Base-by-base conservation (phyloP, 2,113 vertebrate genomes). In the Melanerpes formicivorus region DNA sequence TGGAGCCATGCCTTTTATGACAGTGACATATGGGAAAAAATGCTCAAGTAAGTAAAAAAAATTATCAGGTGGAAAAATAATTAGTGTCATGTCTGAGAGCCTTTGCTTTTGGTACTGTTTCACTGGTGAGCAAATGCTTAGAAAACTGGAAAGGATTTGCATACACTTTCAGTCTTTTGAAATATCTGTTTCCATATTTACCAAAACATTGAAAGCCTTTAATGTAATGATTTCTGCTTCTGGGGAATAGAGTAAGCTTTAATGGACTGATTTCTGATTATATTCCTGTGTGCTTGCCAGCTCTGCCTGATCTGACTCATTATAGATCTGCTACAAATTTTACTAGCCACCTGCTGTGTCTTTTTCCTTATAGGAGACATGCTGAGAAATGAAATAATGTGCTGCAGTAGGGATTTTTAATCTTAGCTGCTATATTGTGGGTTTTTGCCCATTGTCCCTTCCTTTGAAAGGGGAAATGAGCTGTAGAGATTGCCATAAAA, bases 1-100 rank as follows among this genome's bases (percentile, higher is more conserved):
- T 99, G 99, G 99, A 99, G 95, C 95, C 99, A 99, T 5, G 99
- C 99, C 81, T 99, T 99, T 97, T 99, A 99, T 93, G 98, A 99
- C 96, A 99, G 99, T 67, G 98, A 99, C 94, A 96, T 97, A 52
- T 99, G 99, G 99, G 99, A 99, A 96, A 98, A 98, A 93, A 98
- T 99, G 95, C 98, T 99, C 85, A 99, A 98, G 99, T 99, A 96
- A 98, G 99, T 98, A 63, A 73, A 90, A 90, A 34, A 90, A 82
- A 80, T 42, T 2, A 56, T 69, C 5, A 40, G 46, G 6, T 92
- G 74, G 74, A 86, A 87, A 74, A 76, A 32, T 69, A 26, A 81
- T 85, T 65, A 77, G 0, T 54, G 42, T 46, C 37, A 65, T 55
- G 23, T 79, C 29, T 84, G 16, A 72, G 21, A 78, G 14, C 48